phyloP scores from a whole-genome alignment of 2,888 invertebrate species.

The Callimorpha dominula region DNA sequence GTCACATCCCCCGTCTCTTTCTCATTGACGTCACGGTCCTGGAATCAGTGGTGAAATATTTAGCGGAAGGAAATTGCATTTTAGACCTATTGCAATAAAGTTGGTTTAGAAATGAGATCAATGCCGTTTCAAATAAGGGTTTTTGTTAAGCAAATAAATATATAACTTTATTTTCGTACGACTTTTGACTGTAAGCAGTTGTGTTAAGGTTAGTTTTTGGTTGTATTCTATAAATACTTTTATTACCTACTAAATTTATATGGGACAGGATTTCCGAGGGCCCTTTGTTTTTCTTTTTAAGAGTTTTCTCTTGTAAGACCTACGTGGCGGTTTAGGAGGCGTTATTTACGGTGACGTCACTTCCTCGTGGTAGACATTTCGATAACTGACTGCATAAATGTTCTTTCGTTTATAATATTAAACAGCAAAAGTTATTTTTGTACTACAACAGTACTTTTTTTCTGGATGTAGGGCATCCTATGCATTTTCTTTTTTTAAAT shows the following conservation, averaged over 20 bases:
- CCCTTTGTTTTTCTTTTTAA: conserved; percentile 42
- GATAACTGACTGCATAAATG: neutral
- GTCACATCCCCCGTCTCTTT: conserved; percentile 56
- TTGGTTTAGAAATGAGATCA: conserved; percentile 24
- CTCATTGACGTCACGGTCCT: conserved; percentile 54
- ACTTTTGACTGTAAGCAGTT: conserved; percentile 25
- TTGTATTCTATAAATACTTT: conserved; percentile 48
- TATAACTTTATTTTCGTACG: conserved; percentile 3
- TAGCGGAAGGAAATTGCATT: conserved; percentile 14
- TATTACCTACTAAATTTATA: conserved; percentile 38
- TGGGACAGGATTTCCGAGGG: conserved; percentile 34
- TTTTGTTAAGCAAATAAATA: conserved; percentile 39
- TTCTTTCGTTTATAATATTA: neutral
- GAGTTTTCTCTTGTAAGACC: conserved; percentile 48
- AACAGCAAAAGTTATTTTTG: too few relatives aligned
- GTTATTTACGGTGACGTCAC: conserved; percentile 11
- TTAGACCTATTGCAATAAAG: conserved; percentile 8
- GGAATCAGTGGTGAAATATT: conserved; percentile 42
- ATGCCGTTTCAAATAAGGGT: conserved; percentile 47
- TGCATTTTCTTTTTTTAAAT: too few relatives aligned
- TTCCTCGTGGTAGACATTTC: neutral
- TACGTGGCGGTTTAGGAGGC: conserved; percentile 21
- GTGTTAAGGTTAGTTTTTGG: conserved; percentile 30
- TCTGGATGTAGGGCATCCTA: too few relatives aligned
- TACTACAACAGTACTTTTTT: too few relatives aligned